phyloP scores from a whole-genome alignment of 2,888 invertebrate species.

The Altica lythri region DNA sequence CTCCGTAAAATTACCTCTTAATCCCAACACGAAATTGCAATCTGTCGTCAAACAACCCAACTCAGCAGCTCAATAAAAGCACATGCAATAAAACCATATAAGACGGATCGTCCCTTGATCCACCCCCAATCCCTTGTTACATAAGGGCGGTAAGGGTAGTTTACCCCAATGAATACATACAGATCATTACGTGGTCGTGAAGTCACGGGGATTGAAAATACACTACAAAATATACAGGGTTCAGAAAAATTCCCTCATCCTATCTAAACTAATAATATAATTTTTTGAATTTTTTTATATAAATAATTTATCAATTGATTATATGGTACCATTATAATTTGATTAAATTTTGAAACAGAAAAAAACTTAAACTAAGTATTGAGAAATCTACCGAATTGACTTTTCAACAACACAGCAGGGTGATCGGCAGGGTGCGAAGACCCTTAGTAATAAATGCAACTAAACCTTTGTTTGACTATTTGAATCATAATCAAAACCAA shows the following conservation, averaged over 20 bases:
- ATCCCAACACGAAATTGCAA: constrained; percentile 48
- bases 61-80: constrained; percentile 51
- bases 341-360: too few relatives aligned
- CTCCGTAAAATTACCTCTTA: constrained; percentile 23
- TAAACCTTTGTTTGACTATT: too few relatives aligned
- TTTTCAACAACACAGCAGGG: too few relatives aligned
- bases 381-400: too few relatives aligned
- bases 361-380: too few relatives aligned
- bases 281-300: too few relatives aligned
- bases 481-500: too few relatives aligned
- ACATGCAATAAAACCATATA: constrained; percentile 55
- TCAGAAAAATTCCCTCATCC: neutral
- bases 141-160: constrained; percentile 52
- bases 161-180: constrained; percentile 56
- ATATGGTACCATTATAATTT: too few relatives aligned
- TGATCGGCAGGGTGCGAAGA: too few relatives aligned
- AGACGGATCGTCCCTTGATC: constrained; percentile 50
- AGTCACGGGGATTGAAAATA: constrained; percentile 46
- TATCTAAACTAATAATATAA: too few relatives aligned
- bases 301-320: too few relatives aligned
- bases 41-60: constrained; percentile 48
- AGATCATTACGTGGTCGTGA: constrained; percentile 54
- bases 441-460: too few relatives aligned
- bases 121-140: constrained; percentile 47
- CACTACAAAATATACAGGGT: constrained; percentile 7